phyloP scores from a whole-genome alignment of 2,797 vertebrate species.

The Scolopax rusticola region DNA sequence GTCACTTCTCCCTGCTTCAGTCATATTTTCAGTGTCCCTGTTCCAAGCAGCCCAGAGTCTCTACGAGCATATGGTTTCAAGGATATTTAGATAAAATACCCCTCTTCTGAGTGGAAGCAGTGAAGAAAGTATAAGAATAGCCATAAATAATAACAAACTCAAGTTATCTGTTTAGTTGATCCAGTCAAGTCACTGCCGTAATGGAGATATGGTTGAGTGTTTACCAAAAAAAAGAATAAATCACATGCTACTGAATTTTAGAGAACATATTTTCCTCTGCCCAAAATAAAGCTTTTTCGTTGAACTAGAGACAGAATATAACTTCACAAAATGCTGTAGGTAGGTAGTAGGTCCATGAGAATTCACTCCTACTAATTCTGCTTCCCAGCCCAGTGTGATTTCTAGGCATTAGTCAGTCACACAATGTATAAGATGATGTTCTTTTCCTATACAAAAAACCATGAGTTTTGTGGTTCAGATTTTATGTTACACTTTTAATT shows the following conservation, averaged over 20 bases:
- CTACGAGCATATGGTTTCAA: not conserved
- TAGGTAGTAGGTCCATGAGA: not conserved
- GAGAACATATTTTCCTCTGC: not conserved
- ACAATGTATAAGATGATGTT: not conserved
- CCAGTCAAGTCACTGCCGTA: not conserved
- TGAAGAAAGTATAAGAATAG: not conserved
- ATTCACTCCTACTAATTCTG: not conserved
- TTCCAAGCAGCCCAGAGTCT: not conserved
- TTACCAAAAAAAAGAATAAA: not conserved
- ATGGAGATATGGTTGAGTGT: not conserved
- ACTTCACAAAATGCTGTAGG: not conserved
- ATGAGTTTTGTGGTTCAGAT: not conserved
- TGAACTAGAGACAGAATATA: not conserved
- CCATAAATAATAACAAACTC: not conserved
- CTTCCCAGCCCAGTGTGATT: not conserved
- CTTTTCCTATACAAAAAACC: not conserved
- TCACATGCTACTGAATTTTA: not conserved
- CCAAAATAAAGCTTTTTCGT: not conserved
- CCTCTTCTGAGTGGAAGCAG: not conserved
- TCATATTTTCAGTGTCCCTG: not conserved
- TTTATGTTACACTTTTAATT: not conserved
- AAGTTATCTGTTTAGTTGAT: not conserved
- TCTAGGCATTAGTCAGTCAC: not conserved
- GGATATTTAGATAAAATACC: not conserved
- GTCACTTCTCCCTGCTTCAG: not conserved